phyloP scores from a whole-genome alignment of 2,888 invertebrate species.

The Drosophila prolongata region DNA sequence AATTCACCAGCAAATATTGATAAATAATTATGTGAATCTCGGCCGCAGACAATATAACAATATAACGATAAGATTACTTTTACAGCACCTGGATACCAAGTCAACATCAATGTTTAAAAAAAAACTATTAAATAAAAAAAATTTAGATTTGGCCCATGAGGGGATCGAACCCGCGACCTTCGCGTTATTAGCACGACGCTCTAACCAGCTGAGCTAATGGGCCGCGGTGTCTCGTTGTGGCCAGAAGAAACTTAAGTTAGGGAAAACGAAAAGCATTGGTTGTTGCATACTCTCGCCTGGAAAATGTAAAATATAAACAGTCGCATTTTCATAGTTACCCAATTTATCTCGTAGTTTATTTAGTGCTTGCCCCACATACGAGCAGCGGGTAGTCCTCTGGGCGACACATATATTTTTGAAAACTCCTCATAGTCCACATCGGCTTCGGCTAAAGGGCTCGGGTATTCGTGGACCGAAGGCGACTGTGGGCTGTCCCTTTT shows the following conservation, averaged over 20 bases:
- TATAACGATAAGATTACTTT: slow-evolving; percentile 26
- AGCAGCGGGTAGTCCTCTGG: slow-evolving; percentile 23
- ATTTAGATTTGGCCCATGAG: slow-evolving; percentile 60
- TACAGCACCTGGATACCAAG: slow-evolving; percentile 1
- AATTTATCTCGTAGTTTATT: slow-evolving; percentile 39
- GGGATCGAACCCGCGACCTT: slow-evolving; percentile 78
- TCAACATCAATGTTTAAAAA: background rate
- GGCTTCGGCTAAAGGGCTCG: slow-evolving; percentile 26
- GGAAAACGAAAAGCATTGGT: background rate
- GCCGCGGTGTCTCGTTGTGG: slow-evolving; percentile 31
- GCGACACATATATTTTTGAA: slow-evolving; percentile 36
- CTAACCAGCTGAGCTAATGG: slow-evolving; percentile 79
- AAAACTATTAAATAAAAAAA: slow-evolving; percentile 11
- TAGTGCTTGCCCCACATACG: slow-evolving; percentile 32
- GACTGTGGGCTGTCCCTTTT: slow-evolving; percentile 25
- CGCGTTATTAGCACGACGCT: slow-evolving; percentile 78
- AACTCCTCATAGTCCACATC: slow-evolving; percentile 17
- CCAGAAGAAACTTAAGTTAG: background rate
- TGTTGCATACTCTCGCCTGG: slow-evolving; percentile 6
- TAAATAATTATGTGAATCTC: slow-evolving; percentile 15
- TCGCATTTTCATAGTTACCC: slow-evolving; percentile 17
- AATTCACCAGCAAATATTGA: slow-evolving; percentile 6
- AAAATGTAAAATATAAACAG: slow-evolving; percentile 27
- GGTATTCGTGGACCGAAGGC: slow-evolving; percentile 30
- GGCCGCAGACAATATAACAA: background rate